Conservation (phyloP, 2,888 invertebrate genomes). For the Phortica okadai region DNA sequence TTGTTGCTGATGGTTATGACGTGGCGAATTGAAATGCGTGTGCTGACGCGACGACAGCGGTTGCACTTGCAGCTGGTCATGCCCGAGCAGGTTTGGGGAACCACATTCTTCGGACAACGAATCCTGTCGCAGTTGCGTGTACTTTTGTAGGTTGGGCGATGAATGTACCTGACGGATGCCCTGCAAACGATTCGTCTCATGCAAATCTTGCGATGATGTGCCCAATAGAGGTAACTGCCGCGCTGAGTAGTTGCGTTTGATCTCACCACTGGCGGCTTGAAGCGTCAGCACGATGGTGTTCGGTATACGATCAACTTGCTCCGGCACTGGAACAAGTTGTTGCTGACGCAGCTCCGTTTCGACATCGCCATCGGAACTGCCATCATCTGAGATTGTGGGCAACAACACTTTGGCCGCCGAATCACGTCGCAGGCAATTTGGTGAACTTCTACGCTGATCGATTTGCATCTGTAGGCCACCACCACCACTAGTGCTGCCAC, state of each 20-base stretch:
- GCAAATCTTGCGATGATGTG: conserved; percentile 73
- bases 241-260: conserved; percentile 75
- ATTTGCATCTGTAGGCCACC: conserved; percentile 75
- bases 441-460: conserved; percentile 67
- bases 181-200: conserved; percentile 59
- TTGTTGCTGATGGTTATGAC: conserved; percentile 40
- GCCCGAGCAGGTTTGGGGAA: conserved; percentile 68
- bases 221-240: conserved; percentile 72
- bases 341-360: conserved; percentile 36
- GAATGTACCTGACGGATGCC: conserved; percentile 75
- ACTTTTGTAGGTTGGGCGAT: conserved; percentile 75
- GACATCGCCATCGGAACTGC: conserved; percentile 62
- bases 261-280: conserved; percentile 74
- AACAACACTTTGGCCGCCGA: conserved; percentile 71
- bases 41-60: not conserved
- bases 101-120: conserved; percentile 58
- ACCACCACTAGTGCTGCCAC: conserved; percentile 42
- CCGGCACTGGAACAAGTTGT: conserved; percentile 60
- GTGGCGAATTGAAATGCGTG: conserved; percentile 33
- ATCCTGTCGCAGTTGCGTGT: conserved; percentile 61
- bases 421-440: conserved; percentile 69
- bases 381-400: conserved; percentile 72
- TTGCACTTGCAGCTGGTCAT: conserved; percentile 51
- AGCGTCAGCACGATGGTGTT: conserved; percentile 74
- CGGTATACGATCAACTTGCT: conserved; percentile 58